Conservation (phyloP, 2,797 vertebrate species). For the Picus viridis region DNA sequence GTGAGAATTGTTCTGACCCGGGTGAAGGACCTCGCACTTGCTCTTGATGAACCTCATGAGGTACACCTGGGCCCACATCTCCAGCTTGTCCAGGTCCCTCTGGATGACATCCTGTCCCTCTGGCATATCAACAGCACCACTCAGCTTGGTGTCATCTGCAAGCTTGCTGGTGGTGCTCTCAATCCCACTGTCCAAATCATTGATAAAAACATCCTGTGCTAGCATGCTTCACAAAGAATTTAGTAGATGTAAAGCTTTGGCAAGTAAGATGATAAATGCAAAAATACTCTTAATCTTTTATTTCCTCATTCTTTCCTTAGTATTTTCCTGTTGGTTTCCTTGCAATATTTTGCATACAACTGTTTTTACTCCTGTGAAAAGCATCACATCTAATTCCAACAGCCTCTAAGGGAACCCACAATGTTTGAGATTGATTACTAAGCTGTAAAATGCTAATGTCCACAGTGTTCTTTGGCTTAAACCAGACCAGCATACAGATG, state of each 20-base stretch:
- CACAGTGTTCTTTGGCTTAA: neutral
- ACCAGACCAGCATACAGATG: conserved; percentile 5
- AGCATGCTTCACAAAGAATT: neutral
- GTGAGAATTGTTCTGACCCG: too few relatives aligned
- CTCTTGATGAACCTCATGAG: too few relatives aligned
- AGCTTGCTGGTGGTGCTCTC: too few relatives aligned
- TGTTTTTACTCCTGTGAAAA: neutral
- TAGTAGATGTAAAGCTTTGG: neutral
- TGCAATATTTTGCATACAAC: neutral
- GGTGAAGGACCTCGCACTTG: too few relatives aligned
- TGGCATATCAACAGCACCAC: too few relatives aligned
- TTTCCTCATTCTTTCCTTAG: neutral
- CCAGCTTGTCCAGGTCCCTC: too few relatives aligned
- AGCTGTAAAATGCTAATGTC: conserved; percentile 18
- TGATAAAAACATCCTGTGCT: neutral
- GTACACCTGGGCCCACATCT: too few relatives aligned
- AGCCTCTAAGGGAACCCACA: neutral
- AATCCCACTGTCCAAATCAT: too few relatives aligned
- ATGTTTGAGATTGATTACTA: neutral
- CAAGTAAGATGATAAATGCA: neutral
- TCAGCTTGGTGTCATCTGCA: too few relatives aligned
- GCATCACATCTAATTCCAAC: neutral
- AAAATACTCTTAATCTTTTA: neutral
- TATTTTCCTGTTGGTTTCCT: neutral
- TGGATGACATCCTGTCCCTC: too few relatives aligned